Evolutionary conservation across 2,113 vertebrate species (phyloP).

Genomic region (Caracal caracal): DNA sequence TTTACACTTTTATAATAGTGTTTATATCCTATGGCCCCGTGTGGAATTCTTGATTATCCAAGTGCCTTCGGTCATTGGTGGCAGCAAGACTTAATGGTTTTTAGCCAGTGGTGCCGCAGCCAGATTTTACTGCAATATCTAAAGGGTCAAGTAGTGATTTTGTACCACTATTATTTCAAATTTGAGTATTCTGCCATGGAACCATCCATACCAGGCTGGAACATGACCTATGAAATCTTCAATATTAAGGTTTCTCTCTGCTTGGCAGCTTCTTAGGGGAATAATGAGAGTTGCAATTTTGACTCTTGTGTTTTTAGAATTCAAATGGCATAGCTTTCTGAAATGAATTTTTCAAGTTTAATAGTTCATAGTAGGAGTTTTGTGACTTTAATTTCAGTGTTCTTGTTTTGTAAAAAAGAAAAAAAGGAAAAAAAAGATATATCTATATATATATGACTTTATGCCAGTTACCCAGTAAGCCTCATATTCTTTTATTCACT

Average conservation of each 20-base stretch:
- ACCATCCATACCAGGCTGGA: conserved; percentile 60
- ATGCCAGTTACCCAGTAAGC: conserved; percentile 75
- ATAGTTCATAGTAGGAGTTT: conserved; percentile 53
- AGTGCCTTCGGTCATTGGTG: conserved; percentile 81
- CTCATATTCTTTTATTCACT: conserved; percentile 67
- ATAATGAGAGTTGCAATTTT: conserved; percentile 63
- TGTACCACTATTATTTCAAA: conserved; percentile 68
- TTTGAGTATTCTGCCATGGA: conserved; percentile 75
- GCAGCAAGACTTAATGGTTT: conserved; percentile 72
- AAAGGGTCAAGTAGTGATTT: conserved; percentile 75
- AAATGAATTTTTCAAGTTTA: conserved; percentile 63
- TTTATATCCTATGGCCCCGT: conserved; percentile 44
- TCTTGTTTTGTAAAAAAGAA: conserved; percentile 61
- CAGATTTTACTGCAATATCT: conserved; percentile 71
- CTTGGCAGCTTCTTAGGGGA: conserved; percentile 69
- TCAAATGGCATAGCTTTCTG: conserved; percentile 70
- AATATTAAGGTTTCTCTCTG: conserved; percentile 67
- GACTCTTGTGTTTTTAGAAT: conserved; percentile 69
- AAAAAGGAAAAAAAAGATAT: background rate
- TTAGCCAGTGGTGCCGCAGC: conserved; percentile 71
- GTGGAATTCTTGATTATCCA: conserved; percentile 70
- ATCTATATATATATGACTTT: conserved; percentile 64
- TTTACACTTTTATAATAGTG: conserved; percentile 66
- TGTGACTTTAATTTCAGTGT: conserved; percentile 73
- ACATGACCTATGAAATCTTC: conserved; percentile 48